These are phyloP conservation scores for Fragum sueziense DNA, from an alignment of 2,888 invertebrate genomes.

Conservation along the genomic window DNA sequence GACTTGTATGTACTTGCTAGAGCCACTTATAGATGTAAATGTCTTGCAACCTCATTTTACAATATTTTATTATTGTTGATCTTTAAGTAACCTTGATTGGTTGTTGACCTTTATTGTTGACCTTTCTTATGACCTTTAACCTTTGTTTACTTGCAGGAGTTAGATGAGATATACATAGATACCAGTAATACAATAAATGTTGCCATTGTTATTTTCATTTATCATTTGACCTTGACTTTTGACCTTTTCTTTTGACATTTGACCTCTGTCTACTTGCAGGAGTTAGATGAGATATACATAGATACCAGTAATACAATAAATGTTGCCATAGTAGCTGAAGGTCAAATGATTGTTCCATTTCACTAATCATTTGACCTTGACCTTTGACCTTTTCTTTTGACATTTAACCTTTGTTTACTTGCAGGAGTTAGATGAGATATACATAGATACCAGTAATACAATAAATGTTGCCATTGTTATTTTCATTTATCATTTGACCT, in stretches of 20 bases:
- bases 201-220: no score
- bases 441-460: conserved; percentile 93
- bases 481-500: no score
- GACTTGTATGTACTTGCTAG: no score
- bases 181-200: conserved; percentile 94
- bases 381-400: no score
- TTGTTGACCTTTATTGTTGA: no score
- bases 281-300: conserved; percentile 95
- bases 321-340: conserved; percentile 93
- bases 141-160: conserved; percentile 92
- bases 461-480: conserved; percentile 93
- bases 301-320: conserved; percentile 94
- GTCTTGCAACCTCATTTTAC: no score
- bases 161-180: conserved; percentile 96
- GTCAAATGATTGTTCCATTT: no score
- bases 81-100: no score
- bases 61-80: no score
- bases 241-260: background rate
- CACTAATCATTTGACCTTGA: no score
- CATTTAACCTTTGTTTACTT: conserved; percentile 52
- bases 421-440: conserved; percentile 96
- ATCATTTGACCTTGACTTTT: background rate
- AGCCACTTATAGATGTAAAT: no score
- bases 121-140: no score
- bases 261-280: conserved; percentile 85